These are phyloP conservation scores for Dicerorhinus sumatrensis DNA, from an alignment of 2,113 vertebrate species.

Conservation along the genomic window DNA sequence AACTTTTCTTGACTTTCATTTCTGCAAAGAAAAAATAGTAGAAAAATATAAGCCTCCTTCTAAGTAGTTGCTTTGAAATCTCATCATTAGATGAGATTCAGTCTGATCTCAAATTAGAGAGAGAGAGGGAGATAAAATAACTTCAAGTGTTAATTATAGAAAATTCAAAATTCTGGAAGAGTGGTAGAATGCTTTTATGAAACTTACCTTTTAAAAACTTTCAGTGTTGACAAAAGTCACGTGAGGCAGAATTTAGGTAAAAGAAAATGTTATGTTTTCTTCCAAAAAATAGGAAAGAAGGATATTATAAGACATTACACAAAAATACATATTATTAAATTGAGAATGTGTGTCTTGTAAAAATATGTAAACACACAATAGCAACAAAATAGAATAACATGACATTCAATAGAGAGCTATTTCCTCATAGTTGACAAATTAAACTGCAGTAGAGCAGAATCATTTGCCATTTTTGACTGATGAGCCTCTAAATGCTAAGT, in stretches of 20 bases:
- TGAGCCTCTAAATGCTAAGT: neutral
- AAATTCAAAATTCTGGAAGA: slow-evolving; percentile 12
- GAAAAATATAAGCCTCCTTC: neutral
- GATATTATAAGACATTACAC: neutral
- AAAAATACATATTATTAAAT: neutral
- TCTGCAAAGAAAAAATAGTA: neutral
- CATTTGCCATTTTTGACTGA: neutral
- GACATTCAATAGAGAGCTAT: neutral
- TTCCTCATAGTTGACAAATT: neutral
- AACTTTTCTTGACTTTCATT: neutral
- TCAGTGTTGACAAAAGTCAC: neutral
- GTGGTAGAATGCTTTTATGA: neutral
- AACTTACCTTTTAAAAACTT: neutral
- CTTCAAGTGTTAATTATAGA: neutral
- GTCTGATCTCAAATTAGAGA: neutral
- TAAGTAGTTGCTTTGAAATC: neutral
- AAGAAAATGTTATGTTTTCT: neutral
- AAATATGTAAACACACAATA: neutral
- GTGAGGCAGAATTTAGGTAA: neutral
- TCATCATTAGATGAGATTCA: slow-evolving; percentile 5
- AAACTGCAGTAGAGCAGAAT: neutral
- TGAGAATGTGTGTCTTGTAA: neutral
- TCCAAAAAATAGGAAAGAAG: neutral
- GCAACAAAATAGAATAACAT: neutral
- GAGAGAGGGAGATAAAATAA: neutral